Percentiles rank a stretch among this genome's conserved stretches.
phyloP scores from a whole-genome alignment of 2,113 vertebrate genomes.

The Python bivittatus region DNA sequence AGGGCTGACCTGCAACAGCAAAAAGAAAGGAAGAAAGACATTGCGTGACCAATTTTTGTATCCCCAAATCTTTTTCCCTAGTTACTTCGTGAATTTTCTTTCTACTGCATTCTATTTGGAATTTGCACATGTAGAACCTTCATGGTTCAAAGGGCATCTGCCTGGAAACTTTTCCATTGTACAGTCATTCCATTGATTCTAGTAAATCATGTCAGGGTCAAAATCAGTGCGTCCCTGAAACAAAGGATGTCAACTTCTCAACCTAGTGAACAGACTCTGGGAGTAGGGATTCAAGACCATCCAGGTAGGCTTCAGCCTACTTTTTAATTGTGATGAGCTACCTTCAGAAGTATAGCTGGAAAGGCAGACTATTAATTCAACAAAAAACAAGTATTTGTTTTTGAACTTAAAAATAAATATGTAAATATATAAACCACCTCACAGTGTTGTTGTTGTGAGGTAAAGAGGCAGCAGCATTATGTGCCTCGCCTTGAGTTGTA shows the following conservation, averaged over 20 bases:
- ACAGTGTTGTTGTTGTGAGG: not conserved
- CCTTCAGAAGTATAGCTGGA: not conserved
- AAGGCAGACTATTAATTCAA: not conserved
- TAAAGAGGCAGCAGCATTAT: not conserved
- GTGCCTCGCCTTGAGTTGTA: not conserved
- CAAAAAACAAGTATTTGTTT: not conserved
- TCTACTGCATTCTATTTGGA: not conserved
- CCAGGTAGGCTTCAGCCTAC: not conserved
- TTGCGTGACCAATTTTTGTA: not conserved
- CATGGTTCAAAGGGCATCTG: not conserved
- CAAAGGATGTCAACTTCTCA: not conserved
- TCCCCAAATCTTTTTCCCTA: not conserved
- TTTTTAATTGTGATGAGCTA: not conserved
- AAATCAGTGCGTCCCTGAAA: not conserved
- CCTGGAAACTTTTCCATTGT: not conserved
- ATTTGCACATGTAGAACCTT: not conserved
- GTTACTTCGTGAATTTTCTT: not conserved
- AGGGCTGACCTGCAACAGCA: slow-evolving; percentile 8
- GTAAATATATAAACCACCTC: not conserved
- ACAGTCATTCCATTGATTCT: not conserved
- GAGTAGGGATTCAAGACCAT: not conserved
- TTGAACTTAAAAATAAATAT: not conserved
- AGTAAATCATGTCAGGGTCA: not conserved
- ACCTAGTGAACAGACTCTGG: not conserved
- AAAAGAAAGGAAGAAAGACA: not conserved